Evolutionary conservation across 2,888 invertebrate genomes (phyloP).

Genomic region (Lasioglossum pauxillum): DNA sequence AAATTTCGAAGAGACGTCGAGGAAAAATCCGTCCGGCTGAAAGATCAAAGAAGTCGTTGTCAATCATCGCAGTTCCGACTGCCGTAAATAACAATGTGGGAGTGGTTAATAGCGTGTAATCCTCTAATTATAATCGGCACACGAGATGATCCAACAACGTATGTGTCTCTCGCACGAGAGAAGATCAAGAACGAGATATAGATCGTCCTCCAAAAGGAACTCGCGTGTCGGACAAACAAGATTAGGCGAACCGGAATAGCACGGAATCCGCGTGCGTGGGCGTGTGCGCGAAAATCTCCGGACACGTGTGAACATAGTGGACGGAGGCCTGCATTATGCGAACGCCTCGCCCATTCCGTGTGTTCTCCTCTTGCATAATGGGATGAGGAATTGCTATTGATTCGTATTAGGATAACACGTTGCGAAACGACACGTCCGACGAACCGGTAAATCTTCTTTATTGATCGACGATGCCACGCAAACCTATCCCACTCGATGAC

Average conservation of each 20-base stretch:
- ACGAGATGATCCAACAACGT: background rate
- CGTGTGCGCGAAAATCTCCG: conserved; percentile 7
- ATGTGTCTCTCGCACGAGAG: background rate
- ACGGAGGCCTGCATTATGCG: conserved; percentile 16
- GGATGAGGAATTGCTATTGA: conserved; percentile 12
- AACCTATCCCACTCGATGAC: background rate
- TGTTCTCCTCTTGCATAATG: background rate
- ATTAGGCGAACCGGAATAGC: conserved; percentile 42
- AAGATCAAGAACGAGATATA: conserved; percentile 6
- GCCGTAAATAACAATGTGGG: too few species aligned
- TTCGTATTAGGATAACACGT: conserved; percentile 33
- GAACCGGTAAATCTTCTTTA: background rate
- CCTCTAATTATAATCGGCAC: conserved; percentile 49
- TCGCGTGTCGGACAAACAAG: conserved; percentile 34
- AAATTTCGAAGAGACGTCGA: too few species aligned
- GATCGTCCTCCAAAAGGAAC: conserved; percentile 35
- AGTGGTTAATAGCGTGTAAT: background rate
- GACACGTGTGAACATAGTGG: conserved; percentile 25
- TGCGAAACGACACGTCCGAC: conserved; percentile 9
- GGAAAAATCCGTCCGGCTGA: too few species aligned
- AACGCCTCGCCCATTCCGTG: background rate
- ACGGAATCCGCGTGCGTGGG: conserved; percentile 21
- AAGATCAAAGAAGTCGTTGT: too few species aligned
- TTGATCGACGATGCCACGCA: background rate
- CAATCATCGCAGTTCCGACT: too few species aligned